Conservation (phyloP, 2,888 invertebrate genomes). For the Helicoverpa assulta region DNA sequence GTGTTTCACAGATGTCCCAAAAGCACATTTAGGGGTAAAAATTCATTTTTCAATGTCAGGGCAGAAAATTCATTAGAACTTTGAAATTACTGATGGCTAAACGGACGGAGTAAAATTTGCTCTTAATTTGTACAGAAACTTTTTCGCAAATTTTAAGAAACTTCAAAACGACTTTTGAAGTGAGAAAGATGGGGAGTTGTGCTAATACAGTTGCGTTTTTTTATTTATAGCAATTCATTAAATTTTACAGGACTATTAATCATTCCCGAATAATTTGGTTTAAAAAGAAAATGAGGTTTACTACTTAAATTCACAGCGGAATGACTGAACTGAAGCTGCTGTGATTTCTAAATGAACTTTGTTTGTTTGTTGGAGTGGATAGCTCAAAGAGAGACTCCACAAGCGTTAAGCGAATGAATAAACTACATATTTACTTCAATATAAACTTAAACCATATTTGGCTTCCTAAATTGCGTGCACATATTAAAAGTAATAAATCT, state of each 20-base stretch:
- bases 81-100: slow-evolving; percentile 90
- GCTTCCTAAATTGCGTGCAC: slow-evolving; percentile 76
- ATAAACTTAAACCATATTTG: slow-evolving; percentile 65
- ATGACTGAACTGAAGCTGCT: not conserved
- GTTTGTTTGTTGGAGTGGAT: not conserved
- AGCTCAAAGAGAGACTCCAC: not conserved
- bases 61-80: slow-evolving; percentile 90
- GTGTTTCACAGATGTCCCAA: slow-evolving; percentile 78
- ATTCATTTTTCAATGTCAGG: slow-evolving; percentile 90
- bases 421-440: slow-evolving; percentile 14
- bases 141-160: slow-evolving; percentile 86
- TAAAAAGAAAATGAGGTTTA: not conserved
- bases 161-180: slow-evolving; percentile 87
- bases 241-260: slow-evolving; percentile 47
- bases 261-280: slow-evolving; percentile 16
- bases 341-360: not conserved
- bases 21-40: slow-evolving; percentile 81
- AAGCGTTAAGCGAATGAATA: slow-evolving; percentile 5
- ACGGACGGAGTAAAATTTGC: slow-evolving; percentile 89
- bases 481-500: slow-evolving; percentile 89
- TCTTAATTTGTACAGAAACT: slow-evolving; percentile 89
- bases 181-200: slow-evolving; percentile 83
- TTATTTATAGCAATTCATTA: slow-evolving; percentile 64
- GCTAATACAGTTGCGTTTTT: slow-evolving; percentile 80
- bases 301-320: not conserved